Conservation (phyloP, 1,140 invertebrate species). For the Eupeodes corollae region DNA sequence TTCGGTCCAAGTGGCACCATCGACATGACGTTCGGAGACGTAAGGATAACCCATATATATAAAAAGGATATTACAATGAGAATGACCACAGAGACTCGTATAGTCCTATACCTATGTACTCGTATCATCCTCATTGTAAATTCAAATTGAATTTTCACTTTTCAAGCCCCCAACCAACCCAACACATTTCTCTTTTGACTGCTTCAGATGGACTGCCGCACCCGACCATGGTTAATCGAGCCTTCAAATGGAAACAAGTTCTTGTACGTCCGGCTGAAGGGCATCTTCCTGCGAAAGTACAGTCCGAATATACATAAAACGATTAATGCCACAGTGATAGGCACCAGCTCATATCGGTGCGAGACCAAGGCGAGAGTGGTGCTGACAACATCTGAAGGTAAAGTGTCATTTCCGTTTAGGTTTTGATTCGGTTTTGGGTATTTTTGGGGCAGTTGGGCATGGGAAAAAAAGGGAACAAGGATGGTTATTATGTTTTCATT, state of each 20-base stretch:
- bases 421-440: not conserved
- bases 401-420: not conserved
- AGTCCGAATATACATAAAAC: slow-evolving; percentile 23
- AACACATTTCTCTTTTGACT: too few species aligned
- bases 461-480: not conserved
- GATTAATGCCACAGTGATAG: slow-evolving; percentile 21
- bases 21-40: slow-evolving; percentile 55
- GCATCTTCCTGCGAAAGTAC: slow-evolving; percentile 32
- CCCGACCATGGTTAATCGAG: slow-evolving; percentile 66
- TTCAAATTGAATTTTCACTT: not conserved
- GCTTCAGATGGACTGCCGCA: slow-evolving; percentile 57
- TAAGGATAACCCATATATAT: too few species aligned
- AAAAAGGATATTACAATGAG: too few species aligned
- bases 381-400: slow-evolving; percentile 34
- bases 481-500: not conserved
- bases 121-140: not conserved
- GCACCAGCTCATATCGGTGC: slow-evolving; percentile 22
- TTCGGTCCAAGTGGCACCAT: slow-evolving; percentile 67
- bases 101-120: too few species aligned
- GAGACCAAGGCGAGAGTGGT: slow-evolving; percentile 32
- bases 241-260: slow-evolving; percentile 48
- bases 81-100: too few species aligned
- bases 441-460: not conserved
- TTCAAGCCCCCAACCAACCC: not conserved
- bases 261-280: slow-evolving; percentile 31